Evolutionary conservation across 2,113 vertebrate genomes (phyloP).

Genomic region (Atrichornis clamosus): DNA sequence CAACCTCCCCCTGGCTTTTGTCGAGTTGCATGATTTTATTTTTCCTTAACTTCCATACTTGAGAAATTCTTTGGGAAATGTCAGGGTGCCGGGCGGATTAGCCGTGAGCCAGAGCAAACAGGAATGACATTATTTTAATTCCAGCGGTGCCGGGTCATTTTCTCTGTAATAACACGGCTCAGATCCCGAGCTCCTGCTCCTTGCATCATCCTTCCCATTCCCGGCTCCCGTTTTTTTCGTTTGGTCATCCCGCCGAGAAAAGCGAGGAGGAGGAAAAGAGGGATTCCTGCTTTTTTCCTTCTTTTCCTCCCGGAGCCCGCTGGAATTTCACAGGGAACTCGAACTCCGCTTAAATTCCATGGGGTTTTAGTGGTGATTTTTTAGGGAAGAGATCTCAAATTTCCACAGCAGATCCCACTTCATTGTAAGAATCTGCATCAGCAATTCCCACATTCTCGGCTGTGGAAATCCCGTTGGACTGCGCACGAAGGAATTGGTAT

Average conservation of each 20-base stretch:
- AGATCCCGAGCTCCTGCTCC: background rate
- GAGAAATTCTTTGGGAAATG: conserved; percentile 74
- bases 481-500: background rate
- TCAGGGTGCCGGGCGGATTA: conserved; percentile 69
- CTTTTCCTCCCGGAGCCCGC: background rate
- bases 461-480: accelerated
- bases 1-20: background rate
- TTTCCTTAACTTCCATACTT: conserved; percentile 57
- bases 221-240: background rate
- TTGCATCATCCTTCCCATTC: background rate
- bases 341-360: background rate
- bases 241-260: background rate
- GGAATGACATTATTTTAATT: conserved; percentile 71
- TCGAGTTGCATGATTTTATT: conserved; percentile 39
- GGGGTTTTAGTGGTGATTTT: background rate
- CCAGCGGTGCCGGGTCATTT: conserved; percentile 48
- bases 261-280: background rate
- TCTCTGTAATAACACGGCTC: conserved; percentile 24
- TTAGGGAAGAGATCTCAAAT: background rate
- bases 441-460: background rate
- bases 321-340: background rate
- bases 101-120: conserved; percentile 63
- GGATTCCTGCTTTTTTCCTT: background rate
- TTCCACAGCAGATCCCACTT: accelerated
- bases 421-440: accelerated